Evolutionary conservation across 2,113 vertebrate species (phyloP).

Genomic region (Laticauda laticaudata): DNA sequence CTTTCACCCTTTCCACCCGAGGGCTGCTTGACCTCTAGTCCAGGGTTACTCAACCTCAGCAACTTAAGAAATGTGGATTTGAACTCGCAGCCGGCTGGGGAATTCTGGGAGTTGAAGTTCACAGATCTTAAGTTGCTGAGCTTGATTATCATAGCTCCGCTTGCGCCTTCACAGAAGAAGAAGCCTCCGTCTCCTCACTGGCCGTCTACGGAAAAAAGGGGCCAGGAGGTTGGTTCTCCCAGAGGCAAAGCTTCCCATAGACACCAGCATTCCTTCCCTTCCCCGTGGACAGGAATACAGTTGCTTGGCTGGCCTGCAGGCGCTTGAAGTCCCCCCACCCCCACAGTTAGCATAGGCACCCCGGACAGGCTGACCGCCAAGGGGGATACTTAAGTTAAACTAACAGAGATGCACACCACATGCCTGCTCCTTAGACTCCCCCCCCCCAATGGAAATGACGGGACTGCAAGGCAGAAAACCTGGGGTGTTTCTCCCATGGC

Average conservation of each 20-base stretch:
- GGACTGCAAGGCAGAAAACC: slow-evolving; percentile 56
- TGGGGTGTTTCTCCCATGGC: slow-evolving; percentile 53
- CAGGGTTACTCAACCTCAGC: background rate
- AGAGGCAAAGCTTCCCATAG: background rate
- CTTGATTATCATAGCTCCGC: background rate
- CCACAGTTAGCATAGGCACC: slow-evolving; percentile 39
- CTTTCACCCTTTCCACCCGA: background rate
- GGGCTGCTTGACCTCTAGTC: background rate
- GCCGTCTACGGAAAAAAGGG: background rate
- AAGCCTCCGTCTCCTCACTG: background rate
- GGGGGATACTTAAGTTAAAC: slow-evolving; percentile 63
- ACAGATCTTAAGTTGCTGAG: background rate
- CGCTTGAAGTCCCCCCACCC: background rate
- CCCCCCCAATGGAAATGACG: slow-evolving; percentile 65
- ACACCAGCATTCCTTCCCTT: background rate
- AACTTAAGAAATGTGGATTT: background rate
- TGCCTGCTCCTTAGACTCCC: slow-evolving; percentile 38
- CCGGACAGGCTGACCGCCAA: slow-evolving; percentile 60
- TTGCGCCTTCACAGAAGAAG: background rate
- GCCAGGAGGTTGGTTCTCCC: background rate
- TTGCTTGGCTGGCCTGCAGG: background rate
- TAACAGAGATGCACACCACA: slow-evolving; percentile 41
- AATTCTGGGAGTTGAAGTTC: background rate
- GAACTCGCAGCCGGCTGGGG: background rate
- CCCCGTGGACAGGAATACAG: background rate